Evolutionary conservation across 2,113 vertebrate genomes (phyloP).

Genomic region (Oryzias woworae): DNA sequence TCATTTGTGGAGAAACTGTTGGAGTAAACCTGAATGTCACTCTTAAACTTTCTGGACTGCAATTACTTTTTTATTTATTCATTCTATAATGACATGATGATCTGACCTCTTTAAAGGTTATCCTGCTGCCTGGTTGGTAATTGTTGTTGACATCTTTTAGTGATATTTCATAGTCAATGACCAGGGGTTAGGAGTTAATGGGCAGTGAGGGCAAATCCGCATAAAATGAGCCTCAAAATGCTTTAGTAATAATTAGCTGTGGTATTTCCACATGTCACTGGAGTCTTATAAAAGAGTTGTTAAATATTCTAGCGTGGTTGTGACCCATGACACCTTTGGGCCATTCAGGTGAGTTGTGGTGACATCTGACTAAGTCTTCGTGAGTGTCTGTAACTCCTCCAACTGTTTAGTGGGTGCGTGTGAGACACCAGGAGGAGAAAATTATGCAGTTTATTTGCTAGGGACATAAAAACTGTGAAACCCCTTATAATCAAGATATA

Average conservation of each 20-base stretch:
- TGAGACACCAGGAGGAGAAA: no score
- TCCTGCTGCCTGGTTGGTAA: background rate
- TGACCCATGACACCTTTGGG: constrained; percentile 7
- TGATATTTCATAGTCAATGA: constrained; percentile 7
- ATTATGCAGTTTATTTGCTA: no score
- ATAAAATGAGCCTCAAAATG: constrained; percentile 22
- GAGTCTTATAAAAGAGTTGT: constrained; percentile 6
- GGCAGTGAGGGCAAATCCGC: constrained; percentile 15
- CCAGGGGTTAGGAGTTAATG: constrained; percentile 38
- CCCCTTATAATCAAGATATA: background rate
- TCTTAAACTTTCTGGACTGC: background rate
- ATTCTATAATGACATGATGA: constrained; percentile 1
- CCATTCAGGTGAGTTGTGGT: constrained; percentile 1
- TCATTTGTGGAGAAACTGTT: no score
- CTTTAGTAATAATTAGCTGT: constrained; percentile 15
- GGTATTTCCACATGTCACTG: no score
- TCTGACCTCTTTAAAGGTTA: constrained; percentile 16
- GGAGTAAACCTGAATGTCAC: constrained; percentile 1
- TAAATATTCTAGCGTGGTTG: constrained; percentile 16
- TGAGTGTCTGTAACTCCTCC: no score
- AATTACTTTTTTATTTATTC: background rate
- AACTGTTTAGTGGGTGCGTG: background rate
- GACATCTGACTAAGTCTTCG: constrained; percentile 7
- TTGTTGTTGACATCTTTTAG: constrained; percentile 15
- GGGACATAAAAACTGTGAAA: background rate